Base-by-base conservation (phyloP, 1,140 invertebrate genomes). In the Orchesella cincta region DNA sequence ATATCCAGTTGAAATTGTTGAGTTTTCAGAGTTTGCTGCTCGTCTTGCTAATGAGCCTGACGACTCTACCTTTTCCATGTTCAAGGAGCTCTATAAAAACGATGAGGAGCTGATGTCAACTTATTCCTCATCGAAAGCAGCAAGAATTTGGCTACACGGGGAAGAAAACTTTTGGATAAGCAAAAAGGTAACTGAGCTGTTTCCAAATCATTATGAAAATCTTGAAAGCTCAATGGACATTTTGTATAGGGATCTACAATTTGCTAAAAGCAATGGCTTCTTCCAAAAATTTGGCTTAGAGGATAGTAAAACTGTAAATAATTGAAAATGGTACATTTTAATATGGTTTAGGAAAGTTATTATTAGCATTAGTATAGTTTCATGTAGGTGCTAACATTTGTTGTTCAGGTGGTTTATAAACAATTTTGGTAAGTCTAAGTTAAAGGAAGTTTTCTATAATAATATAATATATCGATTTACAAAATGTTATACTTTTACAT, bases 141-240 rank as follows among this genome's bases (percentile, higher is more conserved):
- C 33, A 2, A 31, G 26, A n/a, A 16, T 16, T 31, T 67, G 62
- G 62, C 8, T 67, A 29, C 26, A 67, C 29, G 26, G 26, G 28
- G 62, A 67, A 33, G 33, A 67, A 23, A 33, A 67, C n/a, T 67
- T 67, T 29, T 67, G 26, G 26, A 12, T 67, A 12, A 67, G 62
- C n/a, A 67, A 29, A 29, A 67, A 67, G n/a, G 31, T 67, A 3
- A 5, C n/a, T 1, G 31, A 67, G 62, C 8, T 67, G 62, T 1
- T 33, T 2, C 62, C 62, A 3, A 29, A 67, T 2, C n/a, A 31
- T 31, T 67, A 67, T 29, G 23, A 8, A 12, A 2, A 31, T 3
- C 31, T 67, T 5, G 31, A 67, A 67, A 29, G 1, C 29, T 8
- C 62, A 16, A 29, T 67, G 23, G 23, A 67, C 2, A 31, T 12